phyloP scores from a whole-genome alignment of 2,113 vertebrate species.

The Dipodomys spectabilis region DNA sequence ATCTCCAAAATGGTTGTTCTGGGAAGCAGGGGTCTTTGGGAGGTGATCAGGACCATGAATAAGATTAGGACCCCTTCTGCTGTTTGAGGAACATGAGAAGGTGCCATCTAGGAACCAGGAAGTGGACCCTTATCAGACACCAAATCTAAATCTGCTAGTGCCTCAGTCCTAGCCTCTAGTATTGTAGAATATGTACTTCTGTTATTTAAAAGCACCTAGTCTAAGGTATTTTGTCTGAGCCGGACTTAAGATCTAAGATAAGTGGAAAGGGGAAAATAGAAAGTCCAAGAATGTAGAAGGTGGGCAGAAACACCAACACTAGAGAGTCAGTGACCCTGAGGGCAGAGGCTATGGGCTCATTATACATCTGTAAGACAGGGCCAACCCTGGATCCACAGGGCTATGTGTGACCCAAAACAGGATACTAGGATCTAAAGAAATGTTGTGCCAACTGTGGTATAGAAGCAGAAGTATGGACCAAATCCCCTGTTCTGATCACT shows the following conservation, averaged over 20 bases:
- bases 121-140: not conserved
- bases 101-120: not conserved
- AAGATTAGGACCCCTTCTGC: not conserved
- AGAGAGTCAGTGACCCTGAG: not conserved
- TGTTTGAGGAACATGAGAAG: not conserved
- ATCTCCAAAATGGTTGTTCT: not conserved
- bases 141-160: not conserved
- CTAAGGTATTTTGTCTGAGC: not conserved
- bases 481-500: not conserved
- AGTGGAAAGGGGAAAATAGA: not conserved
- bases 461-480: not conserved
- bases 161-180: not conserved
- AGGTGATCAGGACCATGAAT: not conserved
- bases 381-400: not conserved
- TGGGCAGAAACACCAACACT: not conserved
- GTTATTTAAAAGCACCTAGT: not conserved
- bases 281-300: not conserved
- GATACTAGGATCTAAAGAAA: not conserved
- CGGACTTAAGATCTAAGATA: not conserved
- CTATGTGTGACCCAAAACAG: not conserved
- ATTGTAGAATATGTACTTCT: not conserved
- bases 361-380: not conserved
- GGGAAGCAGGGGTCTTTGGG: not conserved
- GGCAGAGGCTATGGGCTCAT: not conserved
- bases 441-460: not conserved